Percentiles rank a stretch among this genome's conserved stretches.
Evolutionary conservation across 35 echinoderm and acorn worm species (phyloP).

Genomic region (Lytechinus pictus): DNA sequence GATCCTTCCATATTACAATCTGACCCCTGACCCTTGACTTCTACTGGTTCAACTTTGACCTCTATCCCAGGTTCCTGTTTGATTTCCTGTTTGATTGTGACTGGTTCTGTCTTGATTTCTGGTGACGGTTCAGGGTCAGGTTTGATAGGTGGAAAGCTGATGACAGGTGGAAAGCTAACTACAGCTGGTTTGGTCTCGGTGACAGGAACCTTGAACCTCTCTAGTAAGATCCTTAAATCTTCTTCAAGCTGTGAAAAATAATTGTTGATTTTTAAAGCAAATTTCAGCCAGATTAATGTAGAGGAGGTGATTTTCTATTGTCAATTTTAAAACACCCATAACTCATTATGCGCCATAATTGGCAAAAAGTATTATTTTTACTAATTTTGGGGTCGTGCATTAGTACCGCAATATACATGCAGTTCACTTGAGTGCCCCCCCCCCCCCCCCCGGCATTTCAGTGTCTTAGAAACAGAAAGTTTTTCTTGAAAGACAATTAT

Average conservation of each 20-base stretch:
- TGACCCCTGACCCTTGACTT: slow-evolving; percentile 43
- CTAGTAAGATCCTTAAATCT: slow-evolving; percentile 79
- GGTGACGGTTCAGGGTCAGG: slow-evolving; percentile 46
- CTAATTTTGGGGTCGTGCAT: too few species aligned
- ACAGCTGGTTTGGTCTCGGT: slow-evolving; percentile 37
- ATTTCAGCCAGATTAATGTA: too few species aligned
- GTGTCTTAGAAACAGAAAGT: too few species aligned
- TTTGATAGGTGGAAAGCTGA: slow-evolving; percentile 50
- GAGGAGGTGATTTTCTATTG: too few species aligned
- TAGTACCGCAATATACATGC: too few species aligned
- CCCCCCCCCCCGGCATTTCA: too few species aligned
- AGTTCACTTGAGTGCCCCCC: too few species aligned
- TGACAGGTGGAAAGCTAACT: slow-evolving; percentile 43
- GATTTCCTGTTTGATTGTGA: slow-evolving; percentile 47
- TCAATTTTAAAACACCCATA: too few species aligned
- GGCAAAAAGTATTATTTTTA: too few species aligned
- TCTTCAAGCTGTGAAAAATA: slow-evolving; percentile 79
- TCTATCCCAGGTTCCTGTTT: slow-evolving; percentile 21
- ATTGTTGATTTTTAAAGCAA: neutral
- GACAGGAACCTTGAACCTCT: slow-evolving; percentile 54
- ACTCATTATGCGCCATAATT: too few species aligned
- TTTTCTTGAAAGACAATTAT: too few species aligned
- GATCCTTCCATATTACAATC: slow-evolving; percentile 10
- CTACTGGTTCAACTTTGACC: slow-evolving; percentile 56
- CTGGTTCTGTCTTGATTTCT: slow-evolving; percentile 55